Conservation (phyloP, 2,797 vertebrate species). For the Danio kyathit region DNA sequence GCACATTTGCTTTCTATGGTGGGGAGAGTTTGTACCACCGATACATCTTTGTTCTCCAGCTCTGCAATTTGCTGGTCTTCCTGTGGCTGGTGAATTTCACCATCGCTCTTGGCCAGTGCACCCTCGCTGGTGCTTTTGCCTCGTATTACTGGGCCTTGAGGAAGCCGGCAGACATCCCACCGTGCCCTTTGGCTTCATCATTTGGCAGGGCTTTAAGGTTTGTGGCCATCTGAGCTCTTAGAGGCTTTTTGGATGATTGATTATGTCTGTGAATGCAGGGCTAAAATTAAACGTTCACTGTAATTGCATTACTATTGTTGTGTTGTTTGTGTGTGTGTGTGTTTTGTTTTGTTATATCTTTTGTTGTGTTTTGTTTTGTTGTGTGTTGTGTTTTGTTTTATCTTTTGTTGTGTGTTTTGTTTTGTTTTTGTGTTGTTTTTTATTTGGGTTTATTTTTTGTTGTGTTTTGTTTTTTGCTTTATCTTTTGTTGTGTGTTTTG, state of each 20-base stretch:
- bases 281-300: not conserved
- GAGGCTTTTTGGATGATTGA: not conserved
- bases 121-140: slow-evolving; percentile 95
- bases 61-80: slow-evolving; percentile 92
- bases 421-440: no score
- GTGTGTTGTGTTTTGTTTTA: no score
- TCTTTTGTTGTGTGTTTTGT: no score
- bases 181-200: slow-evolving; percentile 87
- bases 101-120: slow-evolving; percentile 93
- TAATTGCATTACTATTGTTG: not conserved
- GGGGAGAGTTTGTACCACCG: slow-evolving; percentile 89
- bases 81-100: slow-evolving; percentile 96
- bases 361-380: no score
- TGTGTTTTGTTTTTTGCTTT: no score
- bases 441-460: no score
- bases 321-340: no score
- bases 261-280: not conserved
- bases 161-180: slow-evolving; percentile 92
- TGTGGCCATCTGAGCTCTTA: not conserved
- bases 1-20: slow-evolving; percentile 93
- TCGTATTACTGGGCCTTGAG: slow-evolving; percentile 95
- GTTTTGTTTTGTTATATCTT: no score
- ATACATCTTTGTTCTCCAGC: slow-evolving; percentile 89
- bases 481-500: no score
- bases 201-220: slow-evolving; percentile 93